These are phyloP conservation scores for Neomonachus schauinslandi DNA, from an alignment of 2,113 vertebrate genomes.

Conservation along the genomic window DNA sequence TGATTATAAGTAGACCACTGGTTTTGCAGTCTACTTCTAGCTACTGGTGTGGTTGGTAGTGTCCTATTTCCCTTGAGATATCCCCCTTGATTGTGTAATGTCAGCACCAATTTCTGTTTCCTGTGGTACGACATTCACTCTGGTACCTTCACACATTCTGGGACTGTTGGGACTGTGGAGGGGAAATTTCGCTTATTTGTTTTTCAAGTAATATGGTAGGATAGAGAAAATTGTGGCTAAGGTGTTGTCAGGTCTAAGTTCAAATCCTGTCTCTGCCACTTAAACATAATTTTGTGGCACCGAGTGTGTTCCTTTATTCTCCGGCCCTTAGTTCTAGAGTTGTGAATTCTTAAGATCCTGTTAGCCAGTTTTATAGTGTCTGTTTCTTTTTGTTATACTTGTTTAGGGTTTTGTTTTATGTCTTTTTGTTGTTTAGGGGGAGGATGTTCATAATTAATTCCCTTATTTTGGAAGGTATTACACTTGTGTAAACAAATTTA, in stretches of 20 bases:
- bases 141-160: neutral
- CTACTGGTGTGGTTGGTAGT: neutral
- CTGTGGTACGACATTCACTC: neutral
- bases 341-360: neutral
- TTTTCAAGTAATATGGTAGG: neutral
- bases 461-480: conserved; percentile 1
- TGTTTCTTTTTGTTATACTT: neutral
- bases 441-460: neutral
- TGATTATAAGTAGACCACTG: neutral
- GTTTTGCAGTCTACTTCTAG: conserved; percentile 14
- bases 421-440: neutral
- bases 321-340: neutral
- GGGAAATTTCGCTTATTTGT: neutral
- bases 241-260: neutral
- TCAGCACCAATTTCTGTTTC: conserved; percentile 19
- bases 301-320: neutral
- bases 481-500: conserved; percentile 33
- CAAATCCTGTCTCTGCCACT: neutral
- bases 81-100: neutral
- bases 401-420: neutral
- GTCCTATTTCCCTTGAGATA: neutral
- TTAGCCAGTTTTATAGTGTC: neutral
- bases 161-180: neutral
- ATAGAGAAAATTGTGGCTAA: neutral
- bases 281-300: neutral